Evolutionary conservation across 2,888 invertebrate genomes (phyloP), one percentile per base, ranked within the genome.

Genomic region (Brenthis hecate): DNA sequence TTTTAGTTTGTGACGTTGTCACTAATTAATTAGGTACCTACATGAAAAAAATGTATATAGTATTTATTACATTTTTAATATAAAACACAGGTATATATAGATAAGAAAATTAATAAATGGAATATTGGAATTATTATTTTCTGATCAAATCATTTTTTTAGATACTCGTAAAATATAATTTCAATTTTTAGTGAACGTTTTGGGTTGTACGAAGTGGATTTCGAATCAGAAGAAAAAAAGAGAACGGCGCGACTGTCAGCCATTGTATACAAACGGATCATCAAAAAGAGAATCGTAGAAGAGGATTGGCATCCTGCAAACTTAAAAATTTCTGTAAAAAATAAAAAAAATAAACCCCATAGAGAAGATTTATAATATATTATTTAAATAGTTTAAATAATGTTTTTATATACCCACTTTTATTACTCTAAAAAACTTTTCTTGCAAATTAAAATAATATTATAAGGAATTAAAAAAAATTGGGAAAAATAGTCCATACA

Each of bases 141-240:
- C 6, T 32, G 6, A 5, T 32, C 13, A 32, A 61, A 68, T 56
- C 0, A 54, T 47, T 23, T 60, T 48, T 56, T 48, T 16, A 43
- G 4, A 58, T 63, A 57, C 48, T 19, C 19, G 19, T 19, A 19
- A 19, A 0, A 48, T 60, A 16, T 51, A 6, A 51, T 53, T 53
- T 16, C 3, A 53, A 16, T 16, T 82, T 83, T 3, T 80, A 92
- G 91, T 23, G 94, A 94, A 80, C 93, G 94, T 69, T 96, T 96
- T 78, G 96, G 96, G 0, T 82, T 96, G 0, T 95, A 95, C 78
- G 93, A 94, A 72, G 95, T 96, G 2, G 94, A 96, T 78, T 96
- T 95, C 76, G 91, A 87, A 0, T 94, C 94, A 19, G 93, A 94
- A 0, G 82, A 93, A 1, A 94, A 94, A 71, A 93, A 92, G 0